phyloP scores from a whole-genome alignment of 2,888 invertebrate species.

The Heliconius sara region DNA sequence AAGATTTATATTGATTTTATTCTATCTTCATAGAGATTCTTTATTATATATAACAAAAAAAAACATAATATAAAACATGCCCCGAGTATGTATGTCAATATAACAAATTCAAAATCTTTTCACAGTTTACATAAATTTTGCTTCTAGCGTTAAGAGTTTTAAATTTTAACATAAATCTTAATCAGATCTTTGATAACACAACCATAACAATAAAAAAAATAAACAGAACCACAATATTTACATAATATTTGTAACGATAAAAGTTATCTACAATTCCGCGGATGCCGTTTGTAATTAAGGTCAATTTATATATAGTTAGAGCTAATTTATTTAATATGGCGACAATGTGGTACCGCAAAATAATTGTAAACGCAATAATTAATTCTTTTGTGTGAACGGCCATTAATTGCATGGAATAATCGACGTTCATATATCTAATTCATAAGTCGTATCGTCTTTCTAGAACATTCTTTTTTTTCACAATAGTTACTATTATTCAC shows the following conservation, averaged over 20 bases:
- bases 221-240: slow-evolving; percentile 43
- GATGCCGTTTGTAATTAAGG: slow-evolving; percentile 19
- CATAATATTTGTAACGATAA: slow-evolving; percentile 27
- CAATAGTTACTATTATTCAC: background rate
- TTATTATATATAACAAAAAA: no score
- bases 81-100: background rate
- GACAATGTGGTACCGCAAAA: slow-evolving; percentile 34
- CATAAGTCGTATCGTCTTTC: no score
- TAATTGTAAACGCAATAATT: slow-evolving; percentile 19
- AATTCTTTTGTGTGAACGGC: background rate
- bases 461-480: no score
- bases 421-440: background rate
- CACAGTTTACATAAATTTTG: background rate
- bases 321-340: slow-evolving; percentile 44
- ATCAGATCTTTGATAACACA: slow-evolving; percentile 55
- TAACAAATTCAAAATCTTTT: background rate
- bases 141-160: background rate
- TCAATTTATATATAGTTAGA: slow-evolving; percentile 17
- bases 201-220: slow-evolving; percentile 57
- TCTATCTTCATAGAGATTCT: no score
- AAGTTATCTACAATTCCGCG: slow-evolving; percentile 10
- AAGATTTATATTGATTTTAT: no score
- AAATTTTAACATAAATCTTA: slow-evolving; percentile 8
- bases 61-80: background rate
- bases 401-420: background rate